Evolutionary conservation across 2,797 vertebrate genomes (phyloP), one percentile per base, ranked within the genome.

Genomic region (Gymnothorax javanicus): DNA sequence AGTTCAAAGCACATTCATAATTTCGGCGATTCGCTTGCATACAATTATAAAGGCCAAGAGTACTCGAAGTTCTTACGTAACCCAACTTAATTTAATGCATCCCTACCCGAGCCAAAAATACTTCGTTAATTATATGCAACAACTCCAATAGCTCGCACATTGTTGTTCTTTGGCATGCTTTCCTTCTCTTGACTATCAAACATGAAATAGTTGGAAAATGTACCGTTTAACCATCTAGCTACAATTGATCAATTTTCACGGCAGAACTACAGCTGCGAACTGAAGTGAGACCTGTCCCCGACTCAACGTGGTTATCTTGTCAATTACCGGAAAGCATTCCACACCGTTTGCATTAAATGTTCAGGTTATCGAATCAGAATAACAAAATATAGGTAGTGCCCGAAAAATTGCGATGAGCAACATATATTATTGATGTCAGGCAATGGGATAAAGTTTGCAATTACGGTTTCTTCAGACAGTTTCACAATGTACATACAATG

Each of bases 141-240:
- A 5, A 8, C 20, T 7, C 4, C 52, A n/a, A 56, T 4, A 20
- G 77, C 11, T 81, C 77, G 33, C 33, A 43, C 33, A 43, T 1
- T 56, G 52, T 6, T 54, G 43, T 77, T 64, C 20, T 20, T 20
- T 25, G n/a, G 23, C 64, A 8, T 69, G 25, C 23, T 69, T 25
- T 25, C 64, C 64, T 25, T n/a, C 3, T 69, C 23, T n/a, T 9
- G 64, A 7, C 64, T 69, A 67, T 17, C 23, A 67, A n/a, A 23
- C 62, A 15, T 62, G 3, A 62, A 62, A 62, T 62, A 0, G 7
- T 12, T 73, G 6, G 43, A 50, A 79, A 79, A 52, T 3, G 27
- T 33, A 73, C 71, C 56, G 50, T 81, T 79, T 52, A 77, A 81
- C 77, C 56, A 69, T 43, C 33, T 69, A n/a, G 50, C 77, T 56